phyloP scores from a whole-genome alignment of 2,888 invertebrate genomes.

The Hecatera dysodea region DNA sequence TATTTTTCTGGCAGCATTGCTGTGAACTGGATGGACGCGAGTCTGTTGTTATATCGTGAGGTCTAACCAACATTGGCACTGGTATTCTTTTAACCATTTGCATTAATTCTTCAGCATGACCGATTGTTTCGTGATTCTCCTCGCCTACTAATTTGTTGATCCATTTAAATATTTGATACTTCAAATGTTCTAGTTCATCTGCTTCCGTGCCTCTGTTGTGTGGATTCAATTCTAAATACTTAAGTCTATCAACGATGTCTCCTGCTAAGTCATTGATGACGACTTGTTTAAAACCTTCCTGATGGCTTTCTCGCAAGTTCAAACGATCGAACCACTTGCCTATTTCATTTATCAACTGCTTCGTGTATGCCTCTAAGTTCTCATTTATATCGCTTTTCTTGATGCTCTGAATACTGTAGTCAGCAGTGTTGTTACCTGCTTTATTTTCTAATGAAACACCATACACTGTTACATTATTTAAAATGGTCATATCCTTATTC shows the following conservation, averaged over 20 bases:
- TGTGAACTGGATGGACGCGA: background rate
- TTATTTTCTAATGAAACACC: conserved; percentile 33
- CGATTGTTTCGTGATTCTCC: conserved; percentile 70
- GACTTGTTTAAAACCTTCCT: conserved; percentile 65
- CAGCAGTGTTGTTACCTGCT: conserved; percentile 2
- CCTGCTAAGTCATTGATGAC: conserved; percentile 77
- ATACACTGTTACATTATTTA: conserved; percentile 30
- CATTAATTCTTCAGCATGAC: conserved; percentile 76
- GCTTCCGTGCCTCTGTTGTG: conserved; percentile 58
- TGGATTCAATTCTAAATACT: conserved; percentile 77
- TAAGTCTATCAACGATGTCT: conserved; percentile 81
- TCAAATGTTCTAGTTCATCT: conserved; percentile 79
- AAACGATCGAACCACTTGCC: conserved; percentile 76
- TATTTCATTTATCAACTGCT: conserved; percentile 74
- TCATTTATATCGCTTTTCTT: conserved; percentile 60
- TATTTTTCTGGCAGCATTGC: background rate
- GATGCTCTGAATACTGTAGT: conserved; percentile 53
- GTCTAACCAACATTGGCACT: conserved; percentile 65
- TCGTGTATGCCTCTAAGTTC: conserved; percentile 67
- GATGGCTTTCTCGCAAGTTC: conserved; percentile 59
- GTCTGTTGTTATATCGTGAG: conserved; percentile 13
- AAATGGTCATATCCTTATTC: background rate
- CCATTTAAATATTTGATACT: conserved; percentile 83
- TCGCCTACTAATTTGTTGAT: conserved; percentile 76
- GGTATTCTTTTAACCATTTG: conserved; percentile 72